These are phyloP conservation scores for Drosophila obscura DNA, from an alignment of 1,140 invertebrate species.

Conservation along the genomic window DNA sequence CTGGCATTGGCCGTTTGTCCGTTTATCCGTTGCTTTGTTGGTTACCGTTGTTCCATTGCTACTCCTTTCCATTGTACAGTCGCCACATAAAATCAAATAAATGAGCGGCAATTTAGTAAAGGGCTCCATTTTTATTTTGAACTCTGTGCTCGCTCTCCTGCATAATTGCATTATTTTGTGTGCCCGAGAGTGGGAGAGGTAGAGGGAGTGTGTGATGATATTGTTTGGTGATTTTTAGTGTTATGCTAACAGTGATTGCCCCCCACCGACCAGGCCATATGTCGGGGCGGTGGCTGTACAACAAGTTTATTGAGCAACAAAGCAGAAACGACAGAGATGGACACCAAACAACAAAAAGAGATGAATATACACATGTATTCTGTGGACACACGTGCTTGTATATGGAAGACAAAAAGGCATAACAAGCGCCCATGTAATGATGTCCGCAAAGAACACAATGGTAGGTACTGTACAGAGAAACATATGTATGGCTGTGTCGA, in stretches of 20 bases:
- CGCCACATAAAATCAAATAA: conserved; percentile 65
- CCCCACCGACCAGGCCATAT: conserved; percentile 21
- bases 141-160: conserved; percentile 28
- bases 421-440: conserved; percentile 61
- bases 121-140: conserved; percentile 64
- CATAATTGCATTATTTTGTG: conserved; percentile 55
- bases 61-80: conserved; percentile 29
- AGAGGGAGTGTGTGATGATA: conserved; percentile 8
- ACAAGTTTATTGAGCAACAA: conserved; percentile 72
- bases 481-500: not conserved
- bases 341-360: conserved; percentile 7
- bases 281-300: conserved; percentile 23
- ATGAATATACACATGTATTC: conserved; percentile 2
- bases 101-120: conserved; percentile 52
- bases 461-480: not conserved
- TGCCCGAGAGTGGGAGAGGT: too few relatives aligned
- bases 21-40: conserved; percentile 15
- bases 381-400: not conserved
- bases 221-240: conserved; percentile 52
- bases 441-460: conserved; percentile 24
- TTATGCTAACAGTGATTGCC: conserved; percentile 65
- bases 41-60: conserved; percentile 20
- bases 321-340: conserved; percentile 22
- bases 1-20: conserved; percentile 19
- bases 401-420: conserved; percentile 47